Evolutionary conservation across 2,113 vertebrate species (phyloP).

Genomic region (Pygathrix nemaeus): DNA sequence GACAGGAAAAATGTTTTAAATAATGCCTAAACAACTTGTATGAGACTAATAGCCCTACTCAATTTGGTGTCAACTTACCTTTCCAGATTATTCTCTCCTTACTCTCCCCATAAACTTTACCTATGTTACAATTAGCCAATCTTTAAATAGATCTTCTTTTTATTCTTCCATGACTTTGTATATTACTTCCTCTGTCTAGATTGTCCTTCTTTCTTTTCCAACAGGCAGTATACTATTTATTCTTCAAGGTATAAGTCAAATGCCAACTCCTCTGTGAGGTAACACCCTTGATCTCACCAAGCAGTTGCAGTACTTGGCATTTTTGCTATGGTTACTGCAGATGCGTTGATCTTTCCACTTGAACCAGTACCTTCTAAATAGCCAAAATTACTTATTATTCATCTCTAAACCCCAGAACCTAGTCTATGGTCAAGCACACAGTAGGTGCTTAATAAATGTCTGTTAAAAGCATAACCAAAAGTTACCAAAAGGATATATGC

Average conservation of each 20-base stretch:
- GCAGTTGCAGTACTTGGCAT: neutral
- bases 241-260: constrained; percentile 35
- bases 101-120: neutral
- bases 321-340: neutral
- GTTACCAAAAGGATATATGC: neutral
- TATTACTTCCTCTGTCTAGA: neutral
- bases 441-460: neutral
- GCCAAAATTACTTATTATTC: neutral
- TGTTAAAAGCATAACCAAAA: neutral
- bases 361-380: neutral
- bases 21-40: neutral
- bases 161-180: neutral
- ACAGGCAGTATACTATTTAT: neutral
- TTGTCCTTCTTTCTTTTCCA: constrained; percentile 9
- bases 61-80: neutral
- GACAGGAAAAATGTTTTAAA: neutral
- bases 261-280: neutral
- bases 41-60: neutral
- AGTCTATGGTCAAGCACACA: neutral
- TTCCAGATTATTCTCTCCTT: neutral
- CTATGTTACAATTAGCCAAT: neutral
- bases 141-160: neutral
- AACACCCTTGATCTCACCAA: neutral
- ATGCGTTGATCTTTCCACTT: neutral
- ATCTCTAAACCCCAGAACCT: neutral